Conservation (phyloP, 2,888 invertebrate genomes). For the Pollenia amentaria region DNA sequence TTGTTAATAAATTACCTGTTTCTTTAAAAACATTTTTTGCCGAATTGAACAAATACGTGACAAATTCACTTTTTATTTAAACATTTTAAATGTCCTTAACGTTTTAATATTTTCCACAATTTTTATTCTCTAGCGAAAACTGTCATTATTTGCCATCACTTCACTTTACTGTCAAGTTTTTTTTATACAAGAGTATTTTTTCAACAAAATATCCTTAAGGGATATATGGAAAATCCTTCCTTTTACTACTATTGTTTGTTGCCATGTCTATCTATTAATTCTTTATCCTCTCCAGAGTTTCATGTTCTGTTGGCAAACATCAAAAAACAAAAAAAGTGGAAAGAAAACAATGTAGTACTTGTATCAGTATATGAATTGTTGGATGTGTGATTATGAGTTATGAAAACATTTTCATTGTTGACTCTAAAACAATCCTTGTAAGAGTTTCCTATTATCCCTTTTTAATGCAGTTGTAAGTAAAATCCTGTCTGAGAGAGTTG, state of each 20-base stretch:
- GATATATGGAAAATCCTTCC: slow-evolving; percentile 42
- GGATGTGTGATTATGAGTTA: slow-evolving; percentile 56
- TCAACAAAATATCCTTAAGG: slow-evolving; percentile 37
- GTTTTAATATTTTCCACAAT: not conserved
- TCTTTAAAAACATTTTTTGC: slow-evolving; percentile 26
- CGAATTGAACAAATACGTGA: slow-evolving; percentile 57
- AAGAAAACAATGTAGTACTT: slow-evolving; percentile 5
- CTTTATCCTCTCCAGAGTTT: slow-evolving; percentile 55
- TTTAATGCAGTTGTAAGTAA: slow-evolving; percentile 55
- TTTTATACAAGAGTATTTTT: not conserved
- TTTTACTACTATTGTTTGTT: slow-evolving; percentile 36
- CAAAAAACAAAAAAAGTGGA: not conserved
- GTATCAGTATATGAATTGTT: slow-evolving; percentile 30
- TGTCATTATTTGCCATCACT: slow-evolving; percentile 52
- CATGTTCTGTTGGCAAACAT: slow-evolving; percentile 64
- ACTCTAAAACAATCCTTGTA: slow-evolving; percentile 58
- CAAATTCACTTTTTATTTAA: slow-evolving; percentile 70
- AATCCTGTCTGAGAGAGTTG: slow-evolving; percentile 52
- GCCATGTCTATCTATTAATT: slow-evolving; percentile 35
- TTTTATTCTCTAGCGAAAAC: slow-evolving; percentile 15
- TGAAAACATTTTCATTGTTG: slow-evolving; percentile 61
- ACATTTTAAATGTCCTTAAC: slow-evolving; percentile 51
- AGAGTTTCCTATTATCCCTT: slow-evolving; percentile 48
- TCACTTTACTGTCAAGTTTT: slow-evolving; percentile 61
- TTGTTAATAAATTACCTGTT: not conserved